Conservation (phyloP, 2,888 invertebrate genomes). For the Latheticus oryzae region DNA sequence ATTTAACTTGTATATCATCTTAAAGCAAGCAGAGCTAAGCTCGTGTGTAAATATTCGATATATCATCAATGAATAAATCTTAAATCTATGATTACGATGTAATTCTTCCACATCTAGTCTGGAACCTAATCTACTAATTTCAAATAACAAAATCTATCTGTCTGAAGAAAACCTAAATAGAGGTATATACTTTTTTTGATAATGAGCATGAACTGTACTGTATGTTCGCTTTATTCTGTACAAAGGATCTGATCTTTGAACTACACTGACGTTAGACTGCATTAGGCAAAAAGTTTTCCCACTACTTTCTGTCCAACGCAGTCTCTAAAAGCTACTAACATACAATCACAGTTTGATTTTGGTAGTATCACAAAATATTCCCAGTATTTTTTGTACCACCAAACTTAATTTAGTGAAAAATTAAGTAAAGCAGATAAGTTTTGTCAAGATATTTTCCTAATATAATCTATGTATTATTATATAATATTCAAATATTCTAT, state of each 20-base stretch:
- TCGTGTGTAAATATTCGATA: conserved; percentile 46
- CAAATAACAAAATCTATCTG: conserved; percentile 35
- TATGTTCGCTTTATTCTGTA: conserved; percentile 50
- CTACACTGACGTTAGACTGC: conserved; percentile 52
- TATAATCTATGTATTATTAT: conserved; percentile 11
- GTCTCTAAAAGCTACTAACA: conserved; percentile 57
- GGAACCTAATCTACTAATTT: conserved; percentile 38
- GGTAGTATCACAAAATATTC: conserved; percentile 67
- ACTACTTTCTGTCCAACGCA: conserved; percentile 61
- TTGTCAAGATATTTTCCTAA: conserved; percentile 35
- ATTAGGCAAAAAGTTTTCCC: conserved; percentile 64
- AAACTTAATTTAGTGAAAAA: conserved; percentile 58
- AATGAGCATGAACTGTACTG: conserved; percentile 52
- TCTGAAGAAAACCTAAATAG: conserved; percentile 37
- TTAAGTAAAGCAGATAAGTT: conserved; percentile 52
- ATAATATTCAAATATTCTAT: conserved; percentile 14
- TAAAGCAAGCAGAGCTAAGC: conserved; percentile 58
- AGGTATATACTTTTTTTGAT: conserved; percentile 41
- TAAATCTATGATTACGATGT: conserved; percentile 32
- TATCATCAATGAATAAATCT: conserved; percentile 36
- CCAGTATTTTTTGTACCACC: conserved; percentile 66
- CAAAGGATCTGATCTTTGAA: conserved; percentile 44
- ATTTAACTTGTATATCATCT: conserved; percentile 48
- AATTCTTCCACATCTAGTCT: conserved; percentile 45
- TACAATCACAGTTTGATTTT: conserved; percentile 63